Percentiles rank a stretch among this genome's conserved stretches.
Conservation (phyloP, 2,113 vertebrate species). For the Phyllostomus discolor region DNA sequence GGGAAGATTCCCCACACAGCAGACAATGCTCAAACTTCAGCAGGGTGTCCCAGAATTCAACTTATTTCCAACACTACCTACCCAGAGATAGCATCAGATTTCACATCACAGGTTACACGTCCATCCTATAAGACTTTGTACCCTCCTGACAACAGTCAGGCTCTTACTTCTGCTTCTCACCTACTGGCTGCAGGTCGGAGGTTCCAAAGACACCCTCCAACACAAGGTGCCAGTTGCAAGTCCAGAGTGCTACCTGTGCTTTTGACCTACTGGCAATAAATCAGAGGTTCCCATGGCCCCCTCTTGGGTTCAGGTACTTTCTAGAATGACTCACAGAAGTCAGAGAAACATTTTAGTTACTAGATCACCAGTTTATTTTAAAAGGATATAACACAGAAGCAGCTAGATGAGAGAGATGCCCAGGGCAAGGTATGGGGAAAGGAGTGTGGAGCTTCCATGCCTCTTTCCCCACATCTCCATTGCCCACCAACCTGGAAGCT, state of each 20-base stretch:
- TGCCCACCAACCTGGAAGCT: neutral
- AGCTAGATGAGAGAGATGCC: neutral
- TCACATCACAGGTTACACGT: no score
- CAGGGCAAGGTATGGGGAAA: neutral
- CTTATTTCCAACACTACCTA: neutral
- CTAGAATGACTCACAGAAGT: neutral
- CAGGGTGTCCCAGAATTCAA: neutral
- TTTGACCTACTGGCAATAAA: neutral
- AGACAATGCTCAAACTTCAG: neutral
- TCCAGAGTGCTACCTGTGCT: neutral
- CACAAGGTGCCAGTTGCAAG: neutral
- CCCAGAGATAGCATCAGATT: neutral
- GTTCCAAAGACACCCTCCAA: neutral
- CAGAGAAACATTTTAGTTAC: neutral
- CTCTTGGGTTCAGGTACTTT: neutral
- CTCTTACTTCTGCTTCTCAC: neutral
- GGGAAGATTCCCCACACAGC: neutral
- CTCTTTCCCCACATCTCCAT: neutral
- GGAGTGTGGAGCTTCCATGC: neutral
- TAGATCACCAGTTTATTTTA: neutral
- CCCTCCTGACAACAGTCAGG: neutral
- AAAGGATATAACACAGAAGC: neutral
- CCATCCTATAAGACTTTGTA: neutral
- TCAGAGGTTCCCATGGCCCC: neutral
- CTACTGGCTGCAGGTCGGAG: neutral